phyloP scores from a whole-genome alignment of 2,797 vertebrate species.

The Botia kubotai region DNA sequence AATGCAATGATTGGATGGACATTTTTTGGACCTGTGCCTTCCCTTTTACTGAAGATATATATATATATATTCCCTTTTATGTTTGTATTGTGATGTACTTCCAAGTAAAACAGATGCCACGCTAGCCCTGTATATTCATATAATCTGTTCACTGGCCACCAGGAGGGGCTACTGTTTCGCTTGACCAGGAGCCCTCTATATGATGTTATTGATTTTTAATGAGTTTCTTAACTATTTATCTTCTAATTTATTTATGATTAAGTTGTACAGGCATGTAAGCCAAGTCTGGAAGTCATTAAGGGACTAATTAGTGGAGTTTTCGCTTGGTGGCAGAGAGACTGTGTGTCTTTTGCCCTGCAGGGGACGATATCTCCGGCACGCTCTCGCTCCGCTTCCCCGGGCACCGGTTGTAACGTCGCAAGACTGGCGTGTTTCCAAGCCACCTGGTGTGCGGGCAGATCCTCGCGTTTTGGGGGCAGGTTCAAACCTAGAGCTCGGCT shows the following conservation, averaged over 20 bases:
- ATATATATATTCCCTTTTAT: too few relatives aligned
- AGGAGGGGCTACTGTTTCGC: conserved; percentile 43
- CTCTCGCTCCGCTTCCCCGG: conserved; percentile 16
- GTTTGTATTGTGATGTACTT: too few relatives aligned
- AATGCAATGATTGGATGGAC: too few relatives aligned
- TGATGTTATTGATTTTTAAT: conserved; percentile 65
- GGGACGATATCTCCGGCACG: conserved; percentile 11
- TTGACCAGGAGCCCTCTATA: conserved; percentile 31
- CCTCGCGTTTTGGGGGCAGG: conserved; percentile 65
- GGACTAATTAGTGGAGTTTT: conserved; percentile 73
- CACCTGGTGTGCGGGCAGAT: conserved; percentile 68
- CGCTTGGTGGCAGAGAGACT: conserved; percentile 39
- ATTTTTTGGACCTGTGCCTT: too few relatives aligned
- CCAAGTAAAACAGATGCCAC: too few relatives aligned
- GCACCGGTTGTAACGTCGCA: conserved; percentile 31
- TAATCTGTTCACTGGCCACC: background rate
- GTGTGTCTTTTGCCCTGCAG: conserved; percentile 20
- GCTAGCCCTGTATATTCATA: background rate
- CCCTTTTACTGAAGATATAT: too few relatives aligned
- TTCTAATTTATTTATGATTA: conserved; percentile 77
- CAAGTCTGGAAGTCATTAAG: conserved; percentile 68
- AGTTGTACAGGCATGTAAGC: conserved; percentile 65
- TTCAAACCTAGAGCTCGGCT: conserved; percentile 58
- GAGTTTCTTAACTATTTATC: conserved; percentile 71
- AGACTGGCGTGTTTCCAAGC: conserved; percentile 66